These are phyloP conservation scores for Romanogobio albipinnatus DNA, from an alignment of 2,113 vertebrate genomes.

Conservation along the genomic window DNA sequence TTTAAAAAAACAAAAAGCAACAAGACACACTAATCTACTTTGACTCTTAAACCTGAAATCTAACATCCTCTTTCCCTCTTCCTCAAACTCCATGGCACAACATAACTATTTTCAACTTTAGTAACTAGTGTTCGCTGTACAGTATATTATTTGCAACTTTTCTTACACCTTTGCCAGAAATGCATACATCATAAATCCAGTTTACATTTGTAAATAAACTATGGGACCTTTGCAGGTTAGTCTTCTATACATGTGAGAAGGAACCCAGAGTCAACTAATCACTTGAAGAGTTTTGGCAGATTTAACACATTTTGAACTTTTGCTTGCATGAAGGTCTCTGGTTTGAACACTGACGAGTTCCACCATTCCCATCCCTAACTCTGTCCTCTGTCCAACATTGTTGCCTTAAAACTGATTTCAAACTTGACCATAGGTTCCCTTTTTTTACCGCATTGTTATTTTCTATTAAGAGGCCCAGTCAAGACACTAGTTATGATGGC, in stretches of 20 bases:
- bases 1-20: slow-evolving; percentile 30
- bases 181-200: slow-evolving; percentile 5
- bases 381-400: not conserved
- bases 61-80: not conserved
- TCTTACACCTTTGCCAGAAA: not conserved
- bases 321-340: not conserved
- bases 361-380: not conserved
- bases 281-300: no score
- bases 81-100: not conserved
- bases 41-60: slow-evolving; percentile 12
- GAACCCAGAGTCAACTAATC: not conserved
- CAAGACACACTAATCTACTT: slow-evolving; percentile 32
- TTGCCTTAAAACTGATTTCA: slow-evolving; percentile 14
- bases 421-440: not conserved
- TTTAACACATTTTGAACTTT: no score
- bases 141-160: not conserved
- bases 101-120: not conserved
- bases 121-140: not conserved
- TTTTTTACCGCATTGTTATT: not conserved
- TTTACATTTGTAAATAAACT: not conserved
- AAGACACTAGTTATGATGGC: not conserved
- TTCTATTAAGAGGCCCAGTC: not conserved
- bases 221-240: not conserved
- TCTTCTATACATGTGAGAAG: not conserved
- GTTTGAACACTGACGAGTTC: not conserved